These are phyloP conservation scores for Girardia tigrina DNA, from an alignment of 2,888 invertebrate species.

Conservation along the genomic window DNA sequence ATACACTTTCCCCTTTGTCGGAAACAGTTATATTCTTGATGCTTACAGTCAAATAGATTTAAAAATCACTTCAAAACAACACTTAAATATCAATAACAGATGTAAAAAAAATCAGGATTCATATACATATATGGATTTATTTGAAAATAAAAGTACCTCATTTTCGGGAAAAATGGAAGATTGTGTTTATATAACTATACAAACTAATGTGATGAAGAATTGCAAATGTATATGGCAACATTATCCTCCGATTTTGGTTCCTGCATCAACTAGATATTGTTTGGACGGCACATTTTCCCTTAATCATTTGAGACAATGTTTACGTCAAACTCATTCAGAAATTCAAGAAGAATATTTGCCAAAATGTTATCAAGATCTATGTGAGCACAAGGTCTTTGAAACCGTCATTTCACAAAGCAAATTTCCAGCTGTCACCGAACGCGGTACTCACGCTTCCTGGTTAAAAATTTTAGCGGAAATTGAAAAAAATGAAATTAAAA, in stretches of 20 bases:
- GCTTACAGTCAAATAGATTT: slow-evolving; percentile 16
- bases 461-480: background rate
- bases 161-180: slow-evolving; percentile 17
- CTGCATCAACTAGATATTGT: background rate
- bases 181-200: slow-evolving; percentile 26
- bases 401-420: slow-evolving; percentile 12
- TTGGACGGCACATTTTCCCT: background rate
- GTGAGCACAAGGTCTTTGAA: slow-evolving; percentile 5
- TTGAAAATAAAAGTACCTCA: background rate
- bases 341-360: background rate
- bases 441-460: background rate
- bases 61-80: slow-evolving; percentile 23
- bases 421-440: slow-evolving; percentile 9
- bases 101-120: slow-evolving; percentile 24
- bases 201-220: slow-evolving; percentile 4
- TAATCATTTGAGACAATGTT: background rate
- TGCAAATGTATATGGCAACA: slow-evolving; percentile 27
- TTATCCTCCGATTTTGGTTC: background rate
- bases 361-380: slow-evolving; percentile 7
- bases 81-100: background rate
- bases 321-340: background rate
- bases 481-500: background rate
- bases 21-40: slow-evolving; percentile 1
- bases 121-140: slow-evolving; percentile 17
- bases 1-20: slow-evolving; percentile 23